Evolutionary conservation across 2,797 vertebrate genomes (phyloP), one percentile per base, ranked within the genome.

Genomic region (Chiloscyllium punctatum): DNA sequence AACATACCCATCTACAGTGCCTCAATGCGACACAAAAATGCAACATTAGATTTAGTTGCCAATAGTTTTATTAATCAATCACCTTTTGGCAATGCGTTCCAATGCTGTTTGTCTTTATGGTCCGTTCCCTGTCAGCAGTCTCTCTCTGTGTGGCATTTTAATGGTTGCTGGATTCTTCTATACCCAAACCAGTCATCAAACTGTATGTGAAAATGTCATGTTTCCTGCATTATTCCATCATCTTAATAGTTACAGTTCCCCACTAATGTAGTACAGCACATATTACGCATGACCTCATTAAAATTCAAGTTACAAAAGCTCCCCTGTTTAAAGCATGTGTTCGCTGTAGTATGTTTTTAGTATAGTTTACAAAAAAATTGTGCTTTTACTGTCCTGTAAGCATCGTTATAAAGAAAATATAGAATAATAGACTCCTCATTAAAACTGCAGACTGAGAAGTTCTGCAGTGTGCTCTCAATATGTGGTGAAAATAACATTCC

Each of bases 161-260:
- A 95, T 95, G 68, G 30, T 48, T 74, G 94, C 48, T 57, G 15
- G 30, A 95, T 77, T 33, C 51, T 53, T 95, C 94, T 95, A 48
- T 94, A 33, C 69, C 23, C 94, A 94, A 74, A 94, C 25, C 69
- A 94, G 16, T 33, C 68, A 16, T 94, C 48, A 94, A 48, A 2
- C 53, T 30, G 87, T 62, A n/a, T 53, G 87, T 57, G 87, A 90
- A 90, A 94, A 94, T 51, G 71, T 13, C 27, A 74, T 51, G 30
- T 30, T 74, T 74, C 69, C 94, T 94, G 94, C 94, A 72, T 94
- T 72, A 33, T 42, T 74, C 69, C 94, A 72, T 94, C 69, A 51
- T 53, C 74, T 94, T 77, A 53, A 94, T 16, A 74, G 71, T 94
- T 53, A 30, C 48, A 74, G 94, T 42, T 94, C 42, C 16, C 69